Percentiles rank a stretch among this genome's conserved stretches.
Evolutionary conservation across 1,140 invertebrate species (phyloP).

Genomic region (Sarcophaga peregrina): DNA sequence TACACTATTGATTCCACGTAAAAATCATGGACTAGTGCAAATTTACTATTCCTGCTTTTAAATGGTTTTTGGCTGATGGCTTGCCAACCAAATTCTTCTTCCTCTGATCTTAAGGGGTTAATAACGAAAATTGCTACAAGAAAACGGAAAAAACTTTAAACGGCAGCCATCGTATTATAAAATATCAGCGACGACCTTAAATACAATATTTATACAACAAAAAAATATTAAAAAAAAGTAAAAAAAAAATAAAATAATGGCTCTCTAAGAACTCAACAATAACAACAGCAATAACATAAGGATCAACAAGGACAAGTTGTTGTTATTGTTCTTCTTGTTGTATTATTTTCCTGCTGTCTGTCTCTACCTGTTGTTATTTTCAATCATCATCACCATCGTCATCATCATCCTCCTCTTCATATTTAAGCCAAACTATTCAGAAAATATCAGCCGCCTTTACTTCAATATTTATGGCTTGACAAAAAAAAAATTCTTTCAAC

Average conservation of each 20-base stretch:
- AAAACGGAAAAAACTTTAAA: background rate
- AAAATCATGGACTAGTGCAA: too few relatives aligned
- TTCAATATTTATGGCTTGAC: constrained; percentile 30
- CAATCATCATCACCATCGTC: background rate
- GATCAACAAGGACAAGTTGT: too few relatives aligned
- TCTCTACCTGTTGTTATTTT: background rate
- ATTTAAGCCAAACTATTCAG: background rate
- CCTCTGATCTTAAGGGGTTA: too few relatives aligned
- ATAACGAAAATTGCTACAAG: too few relatives aligned
- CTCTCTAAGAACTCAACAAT: background rate
- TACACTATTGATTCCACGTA: too few relatives aligned
- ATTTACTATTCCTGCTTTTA: too few relatives aligned
- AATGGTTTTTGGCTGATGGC: too few relatives aligned
- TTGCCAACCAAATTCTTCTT: too few relatives aligned
- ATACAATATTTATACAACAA: too few relatives aligned
- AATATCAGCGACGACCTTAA: too few relatives aligned
- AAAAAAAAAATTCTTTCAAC: background rate
- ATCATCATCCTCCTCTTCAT: background rate
- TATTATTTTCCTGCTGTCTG: background rate
- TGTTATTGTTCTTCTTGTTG: background rate
- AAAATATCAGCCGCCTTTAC: background rate
- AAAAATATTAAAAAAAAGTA: too few relatives aligned
- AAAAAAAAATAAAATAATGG: background rate
- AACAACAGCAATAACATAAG: background rate
- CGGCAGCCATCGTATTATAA: background rate